These are phyloP conservation scores for Proctacanthus coquilletti DNA, from an alignment of 1,140 invertebrate species.

Conservation along the genomic window DNA sequence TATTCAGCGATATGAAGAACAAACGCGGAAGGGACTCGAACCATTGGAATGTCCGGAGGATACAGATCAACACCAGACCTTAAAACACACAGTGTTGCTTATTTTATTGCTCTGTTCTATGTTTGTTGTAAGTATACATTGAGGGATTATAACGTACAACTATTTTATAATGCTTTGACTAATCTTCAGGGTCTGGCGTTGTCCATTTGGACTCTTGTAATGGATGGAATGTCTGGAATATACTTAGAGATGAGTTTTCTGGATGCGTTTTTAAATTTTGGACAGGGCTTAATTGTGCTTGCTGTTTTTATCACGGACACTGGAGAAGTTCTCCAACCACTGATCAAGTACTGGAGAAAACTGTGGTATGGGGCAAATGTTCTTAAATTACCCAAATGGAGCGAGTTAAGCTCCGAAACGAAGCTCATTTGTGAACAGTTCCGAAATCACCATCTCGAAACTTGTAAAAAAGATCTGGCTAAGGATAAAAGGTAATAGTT, in stretches of 20 bases:
- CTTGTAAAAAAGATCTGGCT: slow-evolving; percentile 65
- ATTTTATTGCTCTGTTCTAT: slow-evolving; percentile 68
- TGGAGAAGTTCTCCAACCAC: slow-evolving; percentile 49
- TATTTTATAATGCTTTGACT: slow-evolving; percentile 6
- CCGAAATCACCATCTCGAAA: slow-evolving; percentile 62
- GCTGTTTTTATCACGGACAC: slow-evolving; percentile 74
- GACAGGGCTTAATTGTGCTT: slow-evolving; percentile 72
- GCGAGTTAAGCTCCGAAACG: slow-evolving; percentile 59
- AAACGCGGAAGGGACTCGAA: slow-evolving; percentile 32
- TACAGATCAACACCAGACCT: slow-evolving; percentile 49
- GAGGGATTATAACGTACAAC: background rate
- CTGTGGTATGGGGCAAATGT: slow-evolving; percentile 54
- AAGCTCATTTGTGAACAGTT: slow-evolving; percentile 80
- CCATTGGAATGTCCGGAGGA: slow-evolving; percentile 38
- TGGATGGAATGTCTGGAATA: slow-evolving; percentile 72
- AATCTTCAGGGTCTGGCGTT: slow-evolving; percentile 60
- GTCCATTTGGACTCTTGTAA: slow-evolving; percentile 70
- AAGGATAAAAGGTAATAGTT: slow-evolving; percentile 46
- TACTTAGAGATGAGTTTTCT: slow-evolving; percentile 84
- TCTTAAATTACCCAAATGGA: slow-evolving; percentile 50
- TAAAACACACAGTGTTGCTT: slow-evolving; percentile 69
- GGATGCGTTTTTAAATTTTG: slow-evolving; percentile 75
- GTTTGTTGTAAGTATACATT: slow-evolving; percentile 64
- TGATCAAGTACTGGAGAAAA: slow-evolving; percentile 41
- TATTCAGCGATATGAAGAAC: slow-evolving; percentile 36